A percentile compares a stretch with the other conserved stretches of the same genome.
phyloP scores from a whole-genome alignment of 2,113 vertebrate species.

The Panthera leo region DNA sequence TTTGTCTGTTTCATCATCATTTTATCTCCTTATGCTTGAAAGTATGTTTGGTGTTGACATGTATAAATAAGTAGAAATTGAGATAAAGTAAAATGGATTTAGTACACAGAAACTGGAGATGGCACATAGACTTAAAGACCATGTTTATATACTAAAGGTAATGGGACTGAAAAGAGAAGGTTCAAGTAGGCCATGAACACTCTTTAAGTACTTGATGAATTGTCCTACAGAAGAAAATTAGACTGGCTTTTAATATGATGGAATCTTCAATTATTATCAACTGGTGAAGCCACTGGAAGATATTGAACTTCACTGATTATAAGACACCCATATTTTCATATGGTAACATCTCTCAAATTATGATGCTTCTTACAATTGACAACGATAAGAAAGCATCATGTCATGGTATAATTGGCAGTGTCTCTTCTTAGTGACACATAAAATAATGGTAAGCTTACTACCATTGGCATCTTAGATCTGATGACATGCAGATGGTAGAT shows the following conservation, averaged over 20 bases:
- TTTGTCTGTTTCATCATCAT: conserved; percentile 31
- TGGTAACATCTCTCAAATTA: conserved; percentile 11
- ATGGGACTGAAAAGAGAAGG: not conserved
- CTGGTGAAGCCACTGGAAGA: not conserved
- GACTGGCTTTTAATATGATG: not conserved
- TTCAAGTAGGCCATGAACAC: not conserved
- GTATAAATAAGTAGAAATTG: not conserved
- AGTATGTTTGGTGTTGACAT: not conserved
- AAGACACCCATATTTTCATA: not conserved
- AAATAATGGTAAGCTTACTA: not conserved
- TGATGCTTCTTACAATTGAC: not conserved
- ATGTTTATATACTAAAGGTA: not conserved
- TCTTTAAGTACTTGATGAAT: not conserved
- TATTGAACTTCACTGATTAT: not conserved
- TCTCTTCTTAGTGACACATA: conserved; percentile 15
- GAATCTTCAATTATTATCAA: not conserved
- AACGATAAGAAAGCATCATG: not conserved
- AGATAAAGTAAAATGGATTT: not conserved
- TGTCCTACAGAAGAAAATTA: not conserved
- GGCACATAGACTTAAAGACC: not conserved
- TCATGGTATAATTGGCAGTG: not conserved
- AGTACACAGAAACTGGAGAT: not conserved
- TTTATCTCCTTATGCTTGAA: conserved; percentile 6
- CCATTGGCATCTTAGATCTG: conserved; percentile 5
- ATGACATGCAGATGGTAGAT: conserved; percentile 20